Conservation (phyloP, 1,140 invertebrate species). For the Triops longicaudatus region DNA sequence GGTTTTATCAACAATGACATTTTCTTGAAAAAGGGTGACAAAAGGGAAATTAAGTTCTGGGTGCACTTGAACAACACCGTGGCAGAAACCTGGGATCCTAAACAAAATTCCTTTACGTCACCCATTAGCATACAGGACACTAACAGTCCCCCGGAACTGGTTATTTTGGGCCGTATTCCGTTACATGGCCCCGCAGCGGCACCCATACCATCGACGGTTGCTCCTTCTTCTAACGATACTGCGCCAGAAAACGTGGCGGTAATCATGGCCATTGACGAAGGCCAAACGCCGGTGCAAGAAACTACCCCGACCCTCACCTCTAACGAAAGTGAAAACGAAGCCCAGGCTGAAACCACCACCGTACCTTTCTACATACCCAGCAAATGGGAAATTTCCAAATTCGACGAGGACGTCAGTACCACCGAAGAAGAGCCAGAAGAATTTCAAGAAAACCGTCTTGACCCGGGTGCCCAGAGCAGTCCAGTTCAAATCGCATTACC, state of each 20-base stretch:
- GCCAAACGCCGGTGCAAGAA: neutral
- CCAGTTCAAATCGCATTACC: neutral
- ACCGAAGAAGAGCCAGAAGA: neutral
- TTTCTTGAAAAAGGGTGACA: neutral
- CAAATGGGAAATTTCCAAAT: neutral
- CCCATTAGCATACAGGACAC: neutral
- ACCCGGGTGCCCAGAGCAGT: neutral
- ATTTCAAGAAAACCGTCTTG: neutral
- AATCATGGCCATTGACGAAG: neutral
- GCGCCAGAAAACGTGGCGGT: neutral
- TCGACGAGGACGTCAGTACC: neutral
- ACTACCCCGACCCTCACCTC: neutral
- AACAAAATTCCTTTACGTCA: neutral
- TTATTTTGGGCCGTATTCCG: neutral
- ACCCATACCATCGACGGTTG: neutral
- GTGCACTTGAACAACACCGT: neutral
- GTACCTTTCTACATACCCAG: neutral
- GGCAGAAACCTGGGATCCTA: neutral
- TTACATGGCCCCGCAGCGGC: neutral
- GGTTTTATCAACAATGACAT: neutral
- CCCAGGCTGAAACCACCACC: neutral
- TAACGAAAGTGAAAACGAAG: neutral
- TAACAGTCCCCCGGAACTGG: slow-evolving; percentile 5
- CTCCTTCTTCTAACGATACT: neutral
- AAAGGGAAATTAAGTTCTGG: neutral